These are phyloP conservation scores for Cotesia chilonis DNA, from an alignment of 1,140 invertebrate species.

Conservation along the genomic window DNA sequence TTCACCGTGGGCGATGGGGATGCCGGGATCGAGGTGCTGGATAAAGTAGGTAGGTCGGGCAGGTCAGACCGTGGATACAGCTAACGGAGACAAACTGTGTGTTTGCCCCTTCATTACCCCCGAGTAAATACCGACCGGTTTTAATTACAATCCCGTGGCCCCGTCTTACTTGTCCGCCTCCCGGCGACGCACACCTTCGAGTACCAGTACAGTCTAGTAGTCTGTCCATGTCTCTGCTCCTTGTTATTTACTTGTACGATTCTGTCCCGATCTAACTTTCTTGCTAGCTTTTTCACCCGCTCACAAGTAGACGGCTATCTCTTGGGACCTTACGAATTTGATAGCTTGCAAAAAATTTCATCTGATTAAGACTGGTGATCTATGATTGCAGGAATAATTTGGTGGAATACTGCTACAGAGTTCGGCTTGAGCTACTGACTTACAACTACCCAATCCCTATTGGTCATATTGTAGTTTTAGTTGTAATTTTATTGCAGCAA, in stretches of 20 bases:
- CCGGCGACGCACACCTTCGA: background rate
- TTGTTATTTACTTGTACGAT: conserved; percentile 62
- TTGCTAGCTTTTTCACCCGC: conserved; percentile 55
- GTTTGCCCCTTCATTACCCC: conserved; percentile 63
- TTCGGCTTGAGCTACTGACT: no score
- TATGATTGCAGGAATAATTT: no score
- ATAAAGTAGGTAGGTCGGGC: conserved; percentile 44
- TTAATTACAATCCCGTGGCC: conserved; percentile 60
- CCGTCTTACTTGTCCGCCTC: background rate
- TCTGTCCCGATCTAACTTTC: conserved; percentile 57
- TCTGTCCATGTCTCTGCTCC: conserved; percentile 55
- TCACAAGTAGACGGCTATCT: conserved; percentile 37
- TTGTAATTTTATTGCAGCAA: no score
- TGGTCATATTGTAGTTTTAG: no score
- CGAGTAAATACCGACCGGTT: conserved; percentile 62
- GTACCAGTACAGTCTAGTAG: conserved; percentile 1
- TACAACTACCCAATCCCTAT: no score
- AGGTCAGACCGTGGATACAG: conserved; percentile 48
- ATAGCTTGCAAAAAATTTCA: no score
- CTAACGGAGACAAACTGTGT: conserved; percentile 63
- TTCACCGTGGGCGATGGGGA: background rate
- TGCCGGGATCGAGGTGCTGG: conserved; percentile 26
- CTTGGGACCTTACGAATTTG: no score
- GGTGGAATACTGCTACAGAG: no score
- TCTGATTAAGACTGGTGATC: no score